Conservation (phyloP, 2,888 invertebrate genomes). For the Epirrhoe alternata region DNA sequence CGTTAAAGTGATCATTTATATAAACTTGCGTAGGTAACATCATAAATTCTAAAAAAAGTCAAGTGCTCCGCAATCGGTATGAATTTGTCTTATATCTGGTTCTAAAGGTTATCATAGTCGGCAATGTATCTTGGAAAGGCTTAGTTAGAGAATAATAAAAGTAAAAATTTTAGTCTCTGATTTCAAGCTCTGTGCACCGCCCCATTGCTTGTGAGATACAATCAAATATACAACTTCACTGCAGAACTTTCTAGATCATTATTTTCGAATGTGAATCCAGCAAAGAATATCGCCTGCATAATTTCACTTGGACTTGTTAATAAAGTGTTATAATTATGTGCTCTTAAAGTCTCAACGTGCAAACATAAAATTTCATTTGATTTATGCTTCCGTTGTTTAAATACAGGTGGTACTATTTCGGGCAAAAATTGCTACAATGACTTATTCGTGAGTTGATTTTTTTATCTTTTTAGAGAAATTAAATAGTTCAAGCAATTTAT, state of each 20-base stretch:
- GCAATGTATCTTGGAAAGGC: background rate
- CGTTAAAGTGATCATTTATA: too few relatives aligned
- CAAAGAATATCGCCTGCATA: slow-evolving; percentile 24
- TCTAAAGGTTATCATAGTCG: too few relatives aligned
- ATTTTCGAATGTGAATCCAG: slow-evolving; percentile 45
- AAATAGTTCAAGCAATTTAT: background rate
- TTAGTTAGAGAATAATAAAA: background rate
- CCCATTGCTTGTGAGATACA: slow-evolving; percentile 58
- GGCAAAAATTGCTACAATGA: background rate
- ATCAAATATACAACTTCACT: slow-evolving; percentile 66
- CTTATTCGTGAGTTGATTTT: background rate
- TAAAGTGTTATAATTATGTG: slow-evolving; percentile 29
- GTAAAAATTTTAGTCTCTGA: background rate
- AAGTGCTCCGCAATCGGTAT: too few relatives aligned
- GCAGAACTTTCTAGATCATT: slow-evolving; percentile 75
- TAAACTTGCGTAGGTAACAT: too few relatives aligned
- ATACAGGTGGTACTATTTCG: background rate
- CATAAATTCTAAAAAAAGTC: too few relatives aligned
- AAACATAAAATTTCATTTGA: slow-evolving; percentile 27
- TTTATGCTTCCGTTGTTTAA: slow-evolving; percentile 17
- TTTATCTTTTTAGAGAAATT: background rate
- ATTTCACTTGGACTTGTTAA: slow-evolving; percentile 30
- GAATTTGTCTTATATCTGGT: too few relatives aligned
- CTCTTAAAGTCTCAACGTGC: slow-evolving; percentile 15
- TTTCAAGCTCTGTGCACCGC: background rate